A percentile compares a stretch with the other conserved stretches of the same genome.
Conservation (phyloP, 2,888 invertebrate species). For the Maniola hyperantus region DNA sequence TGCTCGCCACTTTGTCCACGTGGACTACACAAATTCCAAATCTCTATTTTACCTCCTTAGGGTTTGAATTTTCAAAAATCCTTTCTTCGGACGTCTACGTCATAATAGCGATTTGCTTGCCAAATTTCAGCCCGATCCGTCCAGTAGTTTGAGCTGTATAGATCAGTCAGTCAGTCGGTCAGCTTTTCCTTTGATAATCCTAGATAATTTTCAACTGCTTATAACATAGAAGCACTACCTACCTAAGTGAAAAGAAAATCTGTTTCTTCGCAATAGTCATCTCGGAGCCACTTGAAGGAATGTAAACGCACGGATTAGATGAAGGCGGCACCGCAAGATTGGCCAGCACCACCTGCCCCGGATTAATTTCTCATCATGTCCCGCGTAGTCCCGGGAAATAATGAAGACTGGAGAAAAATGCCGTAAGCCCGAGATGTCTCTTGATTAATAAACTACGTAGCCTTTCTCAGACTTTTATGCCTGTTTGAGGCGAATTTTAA, state of each 20-base stretch:
- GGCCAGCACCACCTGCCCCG: slow-evolving; percentile 72
- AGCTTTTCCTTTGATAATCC: too few species aligned
- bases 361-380: slow-evolving; percentile 81
- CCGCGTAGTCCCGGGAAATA: slow-evolving; percentile 64
- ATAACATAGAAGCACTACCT: background rate
- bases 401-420: slow-evolving; percentile 75
- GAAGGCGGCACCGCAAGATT: slow-evolving; percentile 55
- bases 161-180: too few species aligned
- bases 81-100: too few species aligned
- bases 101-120: too few species aligned
- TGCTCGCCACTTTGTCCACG: too few species aligned
- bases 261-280: slow-evolving; percentile 9
- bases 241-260: slow-evolving; percentile 1
- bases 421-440: slow-evolving; percentile 64
- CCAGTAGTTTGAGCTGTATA: too few species aligned
- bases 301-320: slow-evolving; percentile 51
- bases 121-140: too few species aligned
- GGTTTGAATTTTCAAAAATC: too few species aligned
- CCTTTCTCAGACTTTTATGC: slow-evolving; percentile 43
- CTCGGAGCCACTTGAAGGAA: slow-evolving; percentile 44
- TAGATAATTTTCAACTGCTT: too few species aligned
- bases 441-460: slow-evolving; percentile 76
- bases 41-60: too few species aligned
- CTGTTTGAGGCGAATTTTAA: slow-evolving; percentile 25
- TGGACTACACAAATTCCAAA: too few species aligned